These are phyloP conservation scores for Loris lydekkerianus DNA, from an alignment of 2,797 vertebrate species.

Conservation along the genomic window DNA sequence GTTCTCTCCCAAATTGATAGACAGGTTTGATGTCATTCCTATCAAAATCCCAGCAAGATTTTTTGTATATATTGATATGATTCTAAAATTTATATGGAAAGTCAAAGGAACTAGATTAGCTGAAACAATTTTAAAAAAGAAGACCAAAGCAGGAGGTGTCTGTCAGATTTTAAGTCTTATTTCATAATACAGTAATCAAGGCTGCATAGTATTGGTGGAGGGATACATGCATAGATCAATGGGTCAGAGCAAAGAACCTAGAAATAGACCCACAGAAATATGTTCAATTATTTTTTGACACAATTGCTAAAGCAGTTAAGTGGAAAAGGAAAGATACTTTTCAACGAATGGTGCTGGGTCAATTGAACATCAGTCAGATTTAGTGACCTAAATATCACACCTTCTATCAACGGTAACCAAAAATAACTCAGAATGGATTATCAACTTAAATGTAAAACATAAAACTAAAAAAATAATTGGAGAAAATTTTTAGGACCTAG, in stretches of 20 bases:
- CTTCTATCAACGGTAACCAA: neutral
- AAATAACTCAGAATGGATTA: conserved; percentile 21
- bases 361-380: neutral
- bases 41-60: neutral
- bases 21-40: conserved; percentile 50
- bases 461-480: conserved; percentile 1
- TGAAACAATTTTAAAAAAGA: conserved; percentile 36
- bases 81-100: conserved; percentile 28
- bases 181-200: neutral
- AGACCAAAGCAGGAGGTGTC: conserved; percentile 18
- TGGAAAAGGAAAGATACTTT: conserved; percentile 32
- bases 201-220: neutral
- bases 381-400: neutral
- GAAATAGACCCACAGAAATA: conserved; percentile 22
- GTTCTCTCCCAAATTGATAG: conserved; percentile 7
- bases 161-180: conserved; percentile 31
- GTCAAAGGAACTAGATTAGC: neutral
- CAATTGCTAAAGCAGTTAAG: conserved; percentile 58
- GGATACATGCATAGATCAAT: neutral
- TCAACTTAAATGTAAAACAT: conserved; percentile 45
- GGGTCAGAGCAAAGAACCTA: neutral
- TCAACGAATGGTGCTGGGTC: conserved; percentile 18
- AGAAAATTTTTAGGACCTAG: conserved; percentile 25
- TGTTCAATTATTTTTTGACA: conserved; percentile 3
- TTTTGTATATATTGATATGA: conserved; percentile 30